Evolutionary conservation across 2,797 vertebrate genomes (phyloP).

Genomic region (Caiman crocodilus): DNA sequence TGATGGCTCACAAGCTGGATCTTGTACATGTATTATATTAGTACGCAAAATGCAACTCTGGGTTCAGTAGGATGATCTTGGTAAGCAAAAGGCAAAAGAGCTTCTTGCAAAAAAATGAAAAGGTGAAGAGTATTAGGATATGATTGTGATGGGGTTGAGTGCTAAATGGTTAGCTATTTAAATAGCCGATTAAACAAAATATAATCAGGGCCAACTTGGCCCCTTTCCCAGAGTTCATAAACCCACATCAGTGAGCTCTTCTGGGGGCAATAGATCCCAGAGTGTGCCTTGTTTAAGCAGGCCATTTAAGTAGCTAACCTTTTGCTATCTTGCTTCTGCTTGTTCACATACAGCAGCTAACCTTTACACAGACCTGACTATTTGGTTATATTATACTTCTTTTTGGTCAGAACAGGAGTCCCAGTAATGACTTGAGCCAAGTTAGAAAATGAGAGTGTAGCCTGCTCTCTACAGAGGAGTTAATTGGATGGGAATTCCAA

Average conservation of each 20-base stretch:
- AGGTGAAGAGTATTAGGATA: conserved; percentile 66
- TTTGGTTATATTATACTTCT: conserved; percentile 3
- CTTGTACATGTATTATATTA: background rate
- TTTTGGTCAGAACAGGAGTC: background rate
- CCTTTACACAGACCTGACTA: conserved; percentile 30
- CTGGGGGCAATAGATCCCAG: conserved; percentile 43
- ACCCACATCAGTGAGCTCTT: conserved; percentile 57
- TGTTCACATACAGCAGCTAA: conserved; percentile 29
- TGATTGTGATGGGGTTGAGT: background rate
- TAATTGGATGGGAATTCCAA: background rate
- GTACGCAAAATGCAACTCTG: background rate
- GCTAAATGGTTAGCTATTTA: conserved; percentile 71
- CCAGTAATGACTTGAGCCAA: background rate
- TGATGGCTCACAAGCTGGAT: too few relatives aligned
- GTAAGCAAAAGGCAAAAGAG: conserved; percentile 1
- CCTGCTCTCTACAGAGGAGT: background rate
- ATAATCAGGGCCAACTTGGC: conserved; percentile 76
- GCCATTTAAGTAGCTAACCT: conserved; percentile 64
- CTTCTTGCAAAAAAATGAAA: conserved; percentile 52
- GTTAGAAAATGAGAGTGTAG: background rate
- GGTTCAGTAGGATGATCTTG: background rate
- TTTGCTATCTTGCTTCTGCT: conserved; percentile 53
- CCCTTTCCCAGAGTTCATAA: conserved; percentile 80
- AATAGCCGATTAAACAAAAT: conserved; percentile 80
- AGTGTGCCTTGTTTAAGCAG: conserved; percentile 62